Evolutionary conservation across 2,113 vertebrate species (phyloP).

Genomic region (Gavia stellata): DNA sequence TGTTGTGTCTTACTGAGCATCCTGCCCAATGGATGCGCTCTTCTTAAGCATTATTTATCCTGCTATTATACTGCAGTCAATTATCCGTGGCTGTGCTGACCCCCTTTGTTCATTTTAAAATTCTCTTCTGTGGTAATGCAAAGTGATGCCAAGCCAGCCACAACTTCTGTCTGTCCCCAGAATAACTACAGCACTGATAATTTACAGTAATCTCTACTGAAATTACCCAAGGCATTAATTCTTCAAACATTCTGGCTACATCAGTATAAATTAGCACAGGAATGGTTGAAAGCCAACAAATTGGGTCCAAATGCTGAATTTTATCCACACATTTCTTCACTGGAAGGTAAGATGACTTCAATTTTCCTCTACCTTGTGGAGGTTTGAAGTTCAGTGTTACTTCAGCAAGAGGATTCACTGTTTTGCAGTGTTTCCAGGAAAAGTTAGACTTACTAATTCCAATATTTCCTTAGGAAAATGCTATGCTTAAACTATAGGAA

Average conservation of each 20-base stretch:
- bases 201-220: slow-evolving; percentile 14
- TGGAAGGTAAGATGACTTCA: background rate
- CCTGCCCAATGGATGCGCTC: background rate
- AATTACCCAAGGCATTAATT: background rate
- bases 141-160: background rate
- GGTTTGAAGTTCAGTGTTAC: background rate
- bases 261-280: background rate
- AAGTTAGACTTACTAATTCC: background rate
- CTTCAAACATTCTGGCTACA: background rate
- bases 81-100: background rate
- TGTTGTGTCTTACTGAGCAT: background rate
- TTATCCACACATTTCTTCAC: background rate
- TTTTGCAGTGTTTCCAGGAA: background rate
- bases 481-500: background rate
- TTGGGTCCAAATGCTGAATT: background rate
- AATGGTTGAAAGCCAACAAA: background rate
- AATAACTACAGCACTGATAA: background rate
- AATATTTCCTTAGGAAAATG: background rate
- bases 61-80: background rate
- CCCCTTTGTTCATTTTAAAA: background rate
- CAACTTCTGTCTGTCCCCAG: background rate
- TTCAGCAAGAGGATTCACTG: background rate
- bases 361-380: background rate
- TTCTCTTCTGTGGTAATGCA: background rate
- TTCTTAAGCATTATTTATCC: background rate